Conservation (phyloP, 2,888 invertebrate genomes). For the Tryphoninae sp. region DNA sequence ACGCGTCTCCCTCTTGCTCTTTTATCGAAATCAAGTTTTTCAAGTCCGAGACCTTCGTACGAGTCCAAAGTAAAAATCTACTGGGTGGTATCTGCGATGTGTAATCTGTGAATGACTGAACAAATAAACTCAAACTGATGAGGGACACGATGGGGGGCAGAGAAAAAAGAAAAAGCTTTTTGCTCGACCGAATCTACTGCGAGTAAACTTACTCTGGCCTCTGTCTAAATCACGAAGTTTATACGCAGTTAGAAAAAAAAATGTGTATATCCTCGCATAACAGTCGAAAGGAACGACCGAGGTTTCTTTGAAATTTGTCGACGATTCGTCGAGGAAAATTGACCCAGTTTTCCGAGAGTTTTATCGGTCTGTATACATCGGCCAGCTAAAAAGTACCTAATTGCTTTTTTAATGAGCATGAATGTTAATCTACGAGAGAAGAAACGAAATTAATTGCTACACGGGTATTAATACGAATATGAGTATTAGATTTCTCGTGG, state of each 20-base stretch:
- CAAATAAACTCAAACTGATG: slow-evolving; percentile 25
- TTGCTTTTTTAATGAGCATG: too few relatives aligned
- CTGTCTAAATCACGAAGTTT: slow-evolving; percentile 10
- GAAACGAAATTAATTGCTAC: too few relatives aligned
- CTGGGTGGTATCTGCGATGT: not conserved
- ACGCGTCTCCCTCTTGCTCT: not conserved
- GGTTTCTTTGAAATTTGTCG: not conserved
- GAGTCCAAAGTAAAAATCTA: not conserved
- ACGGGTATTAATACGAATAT: too few relatives aligned
- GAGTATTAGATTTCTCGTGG: too few relatives aligned
- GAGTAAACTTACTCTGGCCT: slow-evolving; percentile 23
- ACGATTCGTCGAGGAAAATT: not conserved
- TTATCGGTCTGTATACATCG: not conserved
- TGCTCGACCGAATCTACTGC: slow-evolving; percentile 31
- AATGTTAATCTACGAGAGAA: too few relatives aligned
- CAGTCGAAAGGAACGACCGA: not conserved
- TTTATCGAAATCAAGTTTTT: slow-evolving; percentile 22
- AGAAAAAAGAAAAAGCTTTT: slow-evolving; percentile 17
- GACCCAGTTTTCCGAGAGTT: not conserved
- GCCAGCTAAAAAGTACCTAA: too few relatives aligned
- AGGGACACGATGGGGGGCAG: not conserved
- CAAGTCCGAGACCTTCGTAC: slow-evolving; percentile 40
- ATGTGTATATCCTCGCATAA: not conserved
- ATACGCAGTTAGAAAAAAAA: not conserved
- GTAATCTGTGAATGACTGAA: slow-evolving; percentile 26